Base-by-base conservation (phyloP, 2,113 vertebrate species). In the Channa argus region DNA sequence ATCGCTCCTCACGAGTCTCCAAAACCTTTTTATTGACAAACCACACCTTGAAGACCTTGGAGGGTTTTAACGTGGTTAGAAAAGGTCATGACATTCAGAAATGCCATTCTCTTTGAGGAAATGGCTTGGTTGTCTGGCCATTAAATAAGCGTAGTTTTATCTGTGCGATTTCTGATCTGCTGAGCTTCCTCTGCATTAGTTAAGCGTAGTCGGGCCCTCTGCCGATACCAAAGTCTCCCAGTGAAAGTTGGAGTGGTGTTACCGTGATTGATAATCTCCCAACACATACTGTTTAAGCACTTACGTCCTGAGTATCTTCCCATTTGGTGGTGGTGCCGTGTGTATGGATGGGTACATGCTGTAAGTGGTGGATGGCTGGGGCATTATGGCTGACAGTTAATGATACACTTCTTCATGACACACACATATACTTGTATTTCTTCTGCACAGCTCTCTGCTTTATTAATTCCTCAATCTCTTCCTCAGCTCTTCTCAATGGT, bases 31-130 rank as follows among this genome's bases (percentile, higher is more conserved):
- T 90, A 91, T 90, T 91, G 90, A 90, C 89, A 83, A 88, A 88
- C 77, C 83, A 77, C 84, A 90, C 87, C 86, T 88, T 89, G 63
- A 90, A 74, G 81, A 83, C 86, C 84, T 90, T 84, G 77, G 84
- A 91, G 90, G 79, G 85, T 92, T 91, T 89, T 91, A 90, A 89
- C 46, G 44, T n/a, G 75, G 54, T 91, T 90, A 70, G 80, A 89
- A 93, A 93, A 93, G 90, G 91, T 93, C 86, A 64, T 89, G 91
- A 90, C 91, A 93, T 94, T 94, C 90, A 89, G 77, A 89, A 93
- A 92, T 92, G 91, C 76, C 92, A 93, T 90, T 84, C 80, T 88
- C 90, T 91, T 90, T 89, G 84, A 74, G 86, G 74, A 81, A 88
- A 79, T 74, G 81, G 80, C 82, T 85, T 71, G 69, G 83, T 83